phyloP scores from a whole-genome alignment of 2,888 invertebrate species.

The Gibbula magus region DNA sequence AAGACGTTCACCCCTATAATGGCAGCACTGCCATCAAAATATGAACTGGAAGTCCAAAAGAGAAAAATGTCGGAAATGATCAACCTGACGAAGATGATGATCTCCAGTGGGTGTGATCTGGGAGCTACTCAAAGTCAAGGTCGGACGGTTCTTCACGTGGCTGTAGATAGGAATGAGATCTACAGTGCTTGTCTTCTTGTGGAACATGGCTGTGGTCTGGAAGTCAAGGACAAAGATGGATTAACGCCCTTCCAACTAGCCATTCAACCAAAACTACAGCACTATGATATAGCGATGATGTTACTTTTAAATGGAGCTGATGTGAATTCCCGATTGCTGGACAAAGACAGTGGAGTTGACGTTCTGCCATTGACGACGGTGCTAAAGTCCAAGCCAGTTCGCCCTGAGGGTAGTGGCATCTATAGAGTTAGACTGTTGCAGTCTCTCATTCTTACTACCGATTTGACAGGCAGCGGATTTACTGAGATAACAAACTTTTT shows the following conservation, averaged over 20 bases:
- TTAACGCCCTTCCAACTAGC: slow-evolving; percentile 42
- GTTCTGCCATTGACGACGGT: slow-evolving; percentile 11
- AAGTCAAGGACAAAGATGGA: slow-evolving; percentile 35
- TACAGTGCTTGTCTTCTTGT: slow-evolving; percentile 37
- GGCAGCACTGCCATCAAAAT: slow-evolving; percentile 42
- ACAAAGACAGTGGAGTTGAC: neutral
- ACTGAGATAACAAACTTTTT: too few relatives aligned
- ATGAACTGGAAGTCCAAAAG: slow-evolving; percentile 31
- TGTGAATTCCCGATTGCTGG: neutral
- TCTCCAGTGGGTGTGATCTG: slow-evolving; percentile 41
- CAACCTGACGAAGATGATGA: slow-evolving; percentile 35
- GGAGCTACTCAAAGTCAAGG: slow-evolving; percentile 36
- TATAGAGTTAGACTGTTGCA: slow-evolving; percentile 6
- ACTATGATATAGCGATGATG: slow-evolving; percentile 39
- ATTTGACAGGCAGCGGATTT: neutral
- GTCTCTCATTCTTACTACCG: neutral
- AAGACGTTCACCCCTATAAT: slow-evolving; percentile 41
- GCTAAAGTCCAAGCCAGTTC: neutral
- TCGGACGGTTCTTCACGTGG: slow-evolving; percentile 43
- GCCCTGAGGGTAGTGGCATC: too few relatives aligned
- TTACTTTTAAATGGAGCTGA: slow-evolving; percentile 46
- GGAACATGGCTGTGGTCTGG: slow-evolving; percentile 42
- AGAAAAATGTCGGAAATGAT: slow-evolving; percentile 41
- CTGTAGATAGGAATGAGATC: slow-evolving; percentile 37
- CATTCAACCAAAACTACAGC: slow-evolving; percentile 27